Percentiles rank a stretch among this genome's conserved stretches.
phyloP scores from a whole-genome alignment of 2,113 vertebrate genomes.

The Dendrocopos noguchii region DNA sequence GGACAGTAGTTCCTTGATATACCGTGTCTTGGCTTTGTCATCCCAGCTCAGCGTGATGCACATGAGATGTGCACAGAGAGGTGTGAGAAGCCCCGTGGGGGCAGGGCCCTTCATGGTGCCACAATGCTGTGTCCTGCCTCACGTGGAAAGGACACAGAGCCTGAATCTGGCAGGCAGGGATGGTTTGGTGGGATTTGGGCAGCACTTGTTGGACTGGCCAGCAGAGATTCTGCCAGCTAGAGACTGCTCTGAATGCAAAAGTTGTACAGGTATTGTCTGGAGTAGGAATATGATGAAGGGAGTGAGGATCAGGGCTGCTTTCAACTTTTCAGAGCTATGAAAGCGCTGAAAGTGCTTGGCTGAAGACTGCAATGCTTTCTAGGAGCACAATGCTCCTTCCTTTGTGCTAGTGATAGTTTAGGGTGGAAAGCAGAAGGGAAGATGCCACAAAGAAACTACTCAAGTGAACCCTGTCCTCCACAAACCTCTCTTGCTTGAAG shows the following conservation, averaged over 20 bases:
- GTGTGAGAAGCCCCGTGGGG: accelerated
- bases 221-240: background rate
- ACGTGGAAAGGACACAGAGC: too few relatives aligned
- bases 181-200: accelerated
- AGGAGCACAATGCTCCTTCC: background rate
- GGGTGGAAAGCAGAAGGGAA: background rate
- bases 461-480: background rate
- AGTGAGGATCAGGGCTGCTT: background rate
- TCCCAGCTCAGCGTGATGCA: accelerated
- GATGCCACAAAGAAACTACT: background rate
- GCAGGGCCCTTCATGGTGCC: background rate
- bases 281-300: background rate
- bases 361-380: background rate
- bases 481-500: background rate
- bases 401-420: background rate
- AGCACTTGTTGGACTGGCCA: accelerated
- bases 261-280: background rate
- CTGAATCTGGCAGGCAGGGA: background rate
- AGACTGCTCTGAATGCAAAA: background rate
- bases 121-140: background rate
- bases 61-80: accelerated
- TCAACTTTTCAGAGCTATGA: accelerated
- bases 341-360: accelerated
- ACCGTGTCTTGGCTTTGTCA: accelerated
- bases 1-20: background rate